Percentiles rank a stretch among this genome's conserved stretches.
Evolutionary conservation across 2,888 invertebrate species (phyloP).

Genomic region (Catocala fraxini): DNA sequence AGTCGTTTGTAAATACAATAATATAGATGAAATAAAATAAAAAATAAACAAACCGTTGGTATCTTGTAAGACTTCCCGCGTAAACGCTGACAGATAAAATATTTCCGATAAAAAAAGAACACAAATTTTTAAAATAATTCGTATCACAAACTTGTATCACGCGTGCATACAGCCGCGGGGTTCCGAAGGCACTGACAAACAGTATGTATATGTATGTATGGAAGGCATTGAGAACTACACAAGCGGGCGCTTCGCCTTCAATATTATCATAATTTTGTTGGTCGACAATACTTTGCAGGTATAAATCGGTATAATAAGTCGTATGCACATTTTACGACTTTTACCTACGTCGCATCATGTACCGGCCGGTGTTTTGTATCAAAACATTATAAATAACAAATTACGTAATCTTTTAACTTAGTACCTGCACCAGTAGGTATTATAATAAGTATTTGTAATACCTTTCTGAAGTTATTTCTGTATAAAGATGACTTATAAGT

Average conservation of each 20-base stretch:
- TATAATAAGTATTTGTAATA: no score
- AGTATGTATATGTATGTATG: no score
- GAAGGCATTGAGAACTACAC: background rate
- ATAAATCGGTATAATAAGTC: background rate
- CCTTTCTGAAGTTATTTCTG: no score
- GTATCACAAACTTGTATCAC: conserved; percentile 34
- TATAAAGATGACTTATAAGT: no score
- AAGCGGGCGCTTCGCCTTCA: conserved; percentile 20
- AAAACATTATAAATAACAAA: no score
- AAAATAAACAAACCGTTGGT: conserved; percentile 14
- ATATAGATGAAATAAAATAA: background rate
- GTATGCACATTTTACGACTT: no score
- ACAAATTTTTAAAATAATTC: conserved; percentile 16
- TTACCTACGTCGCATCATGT: no score
- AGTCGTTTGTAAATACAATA: no score
- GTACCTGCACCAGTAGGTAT: no score
- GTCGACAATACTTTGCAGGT: conserved; percentile 2
- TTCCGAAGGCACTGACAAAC: conserved; percentile 35
- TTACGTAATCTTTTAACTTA: no score
- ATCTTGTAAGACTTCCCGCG: conserved; percentile 22
- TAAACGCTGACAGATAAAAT: conserved; percentile 20
- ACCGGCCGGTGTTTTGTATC: no score
- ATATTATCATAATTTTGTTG: conserved; percentile 20
- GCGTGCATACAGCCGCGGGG: conserved; percentile 40
- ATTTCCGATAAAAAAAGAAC: conserved; percentile 15